These are phyloP conservation scores for Eretmocerus hayati DNA, from an alignment of 2,888 invertebrate genomes.

Conservation along the genomic window DNA sequence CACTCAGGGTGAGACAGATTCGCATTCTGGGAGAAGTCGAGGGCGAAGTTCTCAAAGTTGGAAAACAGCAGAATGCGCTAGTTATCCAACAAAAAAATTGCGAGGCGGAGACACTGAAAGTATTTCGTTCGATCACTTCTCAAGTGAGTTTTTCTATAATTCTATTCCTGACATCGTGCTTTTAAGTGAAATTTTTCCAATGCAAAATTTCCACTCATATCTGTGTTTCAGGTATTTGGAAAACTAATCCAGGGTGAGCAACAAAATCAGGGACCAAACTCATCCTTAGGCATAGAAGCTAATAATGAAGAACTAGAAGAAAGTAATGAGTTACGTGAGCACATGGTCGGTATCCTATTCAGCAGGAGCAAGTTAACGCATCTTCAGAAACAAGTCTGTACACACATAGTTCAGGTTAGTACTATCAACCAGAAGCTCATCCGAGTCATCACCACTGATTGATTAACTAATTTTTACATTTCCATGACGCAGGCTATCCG, in stretches of 20 bases:
- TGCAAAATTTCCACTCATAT: no score
- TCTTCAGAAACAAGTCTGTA: constrained; percentile 79
- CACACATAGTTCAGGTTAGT: constrained; percentile 68
- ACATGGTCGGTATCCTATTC: constrained; percentile 94
- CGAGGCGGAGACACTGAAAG: constrained; percentile 84
- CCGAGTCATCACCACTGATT: no score
- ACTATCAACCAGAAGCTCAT: background rate
- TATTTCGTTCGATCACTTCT: constrained; percentile 85
- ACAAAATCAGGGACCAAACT: constrained; percentile 30
- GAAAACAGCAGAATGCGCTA: constrained; percentile 49
- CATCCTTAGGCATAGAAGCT: constrained; percentile 27
- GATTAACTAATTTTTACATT: background rate
- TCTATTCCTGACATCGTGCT: background rate
- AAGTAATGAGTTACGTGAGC: constrained; percentile 77
- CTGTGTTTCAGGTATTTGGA: constrained; percentile 89
- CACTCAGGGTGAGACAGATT: constrained; percentile 82
- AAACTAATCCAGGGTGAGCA: constrained; percentile 70
- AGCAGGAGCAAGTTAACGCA: constrained; percentile 89
- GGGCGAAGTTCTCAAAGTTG: constrained; percentile 51
- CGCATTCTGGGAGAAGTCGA: constrained; percentile 60
- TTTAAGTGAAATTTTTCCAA: no score
- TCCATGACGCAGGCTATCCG: constrained; percentile 68
- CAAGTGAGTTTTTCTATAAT: constrained; percentile 53
- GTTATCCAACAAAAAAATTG: constrained; percentile 80
- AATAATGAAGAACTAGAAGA: constrained; percentile 44